Percentiles rank a stretch among this genome's conserved stretches.
Evolutionary conservation across 2,113 vertebrate genomes (phyloP).

Genomic region (Pteruthius melanotis): DNA sequence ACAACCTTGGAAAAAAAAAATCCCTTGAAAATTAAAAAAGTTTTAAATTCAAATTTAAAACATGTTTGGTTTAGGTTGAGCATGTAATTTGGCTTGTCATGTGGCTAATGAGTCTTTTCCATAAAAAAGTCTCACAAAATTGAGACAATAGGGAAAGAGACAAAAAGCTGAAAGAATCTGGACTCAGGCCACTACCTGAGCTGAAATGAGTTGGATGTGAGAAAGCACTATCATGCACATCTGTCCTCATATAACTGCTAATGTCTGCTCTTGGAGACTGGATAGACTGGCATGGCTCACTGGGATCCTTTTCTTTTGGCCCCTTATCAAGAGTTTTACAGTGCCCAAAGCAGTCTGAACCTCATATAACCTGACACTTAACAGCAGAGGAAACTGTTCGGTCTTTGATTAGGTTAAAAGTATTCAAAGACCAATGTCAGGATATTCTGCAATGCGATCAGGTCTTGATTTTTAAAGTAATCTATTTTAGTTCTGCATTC

Average conservation of each 20-base stretch:
- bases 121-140: neutral
- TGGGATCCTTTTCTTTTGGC: neutral
- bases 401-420: neutral
- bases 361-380: neutral
- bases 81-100: neutral
- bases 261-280: neutral
- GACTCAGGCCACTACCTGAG: neutral
- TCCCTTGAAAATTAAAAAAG: neutral
- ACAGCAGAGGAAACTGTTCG: neutral
- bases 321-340: neutral
- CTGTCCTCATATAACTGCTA: neutral
- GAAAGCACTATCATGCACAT: neutral
- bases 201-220: neutral
- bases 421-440: neutral
- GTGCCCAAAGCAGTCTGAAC: neutral
- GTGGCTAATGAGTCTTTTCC: neutral
- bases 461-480: neutral
- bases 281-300: neutral
- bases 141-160: neutral
- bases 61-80: neutral
- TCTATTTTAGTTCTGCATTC: neutral
- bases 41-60: neutral
- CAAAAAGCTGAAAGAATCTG: neutral
- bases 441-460: neutral
- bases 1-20: neutral